phyloP scores from a whole-genome alignment of 2,888 invertebrate genomes.

The Nebria brevicollis region DNA sequence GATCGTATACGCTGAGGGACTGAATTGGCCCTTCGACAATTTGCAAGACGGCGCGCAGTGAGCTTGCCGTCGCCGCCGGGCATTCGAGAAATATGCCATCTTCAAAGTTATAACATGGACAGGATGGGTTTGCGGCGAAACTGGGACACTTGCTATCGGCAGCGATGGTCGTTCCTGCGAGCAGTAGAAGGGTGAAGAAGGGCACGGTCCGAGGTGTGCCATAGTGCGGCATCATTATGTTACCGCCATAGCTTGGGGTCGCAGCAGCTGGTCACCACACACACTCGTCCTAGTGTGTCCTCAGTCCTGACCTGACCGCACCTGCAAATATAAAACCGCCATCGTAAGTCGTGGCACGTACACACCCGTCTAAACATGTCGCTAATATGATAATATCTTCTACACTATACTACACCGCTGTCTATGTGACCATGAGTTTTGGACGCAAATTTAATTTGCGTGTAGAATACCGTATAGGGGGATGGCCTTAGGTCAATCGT shows the following conservation, averaged over 20 bases:
- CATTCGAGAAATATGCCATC: slow-evolving; percentile 92
- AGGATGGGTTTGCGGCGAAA: slow-evolving; percentile 80
- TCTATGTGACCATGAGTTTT: slow-evolving; percentile 26
- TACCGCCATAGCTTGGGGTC: slow-evolving; percentile 51
- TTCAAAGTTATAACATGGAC: slow-evolving; percentile 93
- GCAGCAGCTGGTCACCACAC: slow-evolving; percentile 8
- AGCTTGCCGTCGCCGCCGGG: slow-evolving; percentile 80
- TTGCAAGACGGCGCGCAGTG: slow-evolving; percentile 78
- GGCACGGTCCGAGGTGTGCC: slow-evolving; percentile 53
- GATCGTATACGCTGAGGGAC: slow-evolving; percentile 88
- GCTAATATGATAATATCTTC: slow-evolving; percentile 43
- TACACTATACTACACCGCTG: background rate
- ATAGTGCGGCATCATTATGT: slow-evolving; percentile 58
- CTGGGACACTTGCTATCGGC: slow-evolving; percentile 72
- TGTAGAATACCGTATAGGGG: background rate
- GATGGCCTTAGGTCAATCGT: background rate
- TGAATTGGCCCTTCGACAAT: slow-evolving; percentile 78
- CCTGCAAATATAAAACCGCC: background rate
- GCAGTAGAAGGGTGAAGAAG: slow-evolving; percentile 53
- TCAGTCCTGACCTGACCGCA: background rate
- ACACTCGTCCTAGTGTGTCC: slow-evolving; percentile 1
- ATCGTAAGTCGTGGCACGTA: slow-evolving; percentile 5
- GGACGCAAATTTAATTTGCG: slow-evolving; percentile 41
- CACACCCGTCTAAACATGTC: slow-evolving; percentile 27
- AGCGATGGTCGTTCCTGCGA: slow-evolving; percentile 55